Evolutionary conservation across 2,113 vertebrate genomes (phyloP), one percentile per base, ranked within the genome.

Genomic region (Shinisaurus crocodilurus): DNA sequence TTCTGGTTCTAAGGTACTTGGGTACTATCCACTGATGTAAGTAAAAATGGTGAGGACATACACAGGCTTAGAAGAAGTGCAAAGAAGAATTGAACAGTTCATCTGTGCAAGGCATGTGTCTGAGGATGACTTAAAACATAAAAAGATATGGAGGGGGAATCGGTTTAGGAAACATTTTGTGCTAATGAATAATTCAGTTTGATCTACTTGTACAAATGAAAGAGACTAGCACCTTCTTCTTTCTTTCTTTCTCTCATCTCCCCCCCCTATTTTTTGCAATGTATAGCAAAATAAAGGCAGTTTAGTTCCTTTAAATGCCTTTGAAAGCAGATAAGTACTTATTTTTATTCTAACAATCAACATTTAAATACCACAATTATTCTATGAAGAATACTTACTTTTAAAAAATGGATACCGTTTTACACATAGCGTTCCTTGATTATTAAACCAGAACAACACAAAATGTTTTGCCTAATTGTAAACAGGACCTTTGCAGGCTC

Each of bases 111-210:
- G 13, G 63, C 45, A 50, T 43, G 10, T 60, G 37, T 72, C 54
- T 89, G 18, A 60, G 45, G 40, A 89, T 89, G 37, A 74, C 79
- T 74, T 74, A 60, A 72, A 74, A 57, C 34, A 43, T 81, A 34
- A 54, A 29, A 60, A 83, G 69, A 40, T 34, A 50, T 50, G 63
- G 65, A 29, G 15, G 20, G 5, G 16, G 48, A 13, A 89, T 8
- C 27, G 40, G 2, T 27, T 37, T 37, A 3, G 69, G 85, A 75
- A 86, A 74, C 45, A 15, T 75, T 86, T 74, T 74, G 48, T 29
- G 34, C 48, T 57, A n/a, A 74, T 86, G 45, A 72, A 86, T 86
- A 86, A 89, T 82, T 57, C 80, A 82, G 27, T 83, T 63, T 60
- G 18, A 89, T 82, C 80, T 88, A 70, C 43, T 70, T 85, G 43